These are phyloP conservation scores for Heterodera carotae DNA, from an alignment of 1,140 invertebrate species.

Conservation along the genomic window DNA sequence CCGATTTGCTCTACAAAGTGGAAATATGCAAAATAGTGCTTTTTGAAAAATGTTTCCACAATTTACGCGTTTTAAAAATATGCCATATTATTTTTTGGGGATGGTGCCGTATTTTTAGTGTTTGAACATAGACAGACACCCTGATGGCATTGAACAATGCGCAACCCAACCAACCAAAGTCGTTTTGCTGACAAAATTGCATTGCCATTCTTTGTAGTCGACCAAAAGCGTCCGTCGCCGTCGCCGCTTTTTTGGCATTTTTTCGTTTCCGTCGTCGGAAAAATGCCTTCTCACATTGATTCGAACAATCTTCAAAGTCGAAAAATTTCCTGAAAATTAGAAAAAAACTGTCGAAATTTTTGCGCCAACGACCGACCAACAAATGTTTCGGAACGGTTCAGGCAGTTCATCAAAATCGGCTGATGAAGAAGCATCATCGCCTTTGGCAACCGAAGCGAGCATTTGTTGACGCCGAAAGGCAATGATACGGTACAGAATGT, in stretches of 20 bases:
- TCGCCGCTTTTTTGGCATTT: neutral
- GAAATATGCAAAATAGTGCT: too few relatives aligned
- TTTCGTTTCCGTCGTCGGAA: slow-evolving; percentile 3
- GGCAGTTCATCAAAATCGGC: neutral
- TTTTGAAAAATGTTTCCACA: too few relatives aligned
- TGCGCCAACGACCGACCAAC: neutral
- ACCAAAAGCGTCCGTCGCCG: neutral
- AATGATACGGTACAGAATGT: neutral
- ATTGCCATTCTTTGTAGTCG: neutral
- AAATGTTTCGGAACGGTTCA: neutral
- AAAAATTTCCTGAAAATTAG: slow-evolving; percentile 15
- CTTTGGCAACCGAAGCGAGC: neutral
- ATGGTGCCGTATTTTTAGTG: too few relatives aligned
- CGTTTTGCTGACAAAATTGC: neutral
- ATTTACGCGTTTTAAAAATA: too few relatives aligned
- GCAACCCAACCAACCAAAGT: neutral
- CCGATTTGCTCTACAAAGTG: too few relatives aligned
- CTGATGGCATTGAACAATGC: neutral
- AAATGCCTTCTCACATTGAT: slow-evolving; percentile 13
- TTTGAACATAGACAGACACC: too few relatives aligned
- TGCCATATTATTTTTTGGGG: too few relatives aligned
- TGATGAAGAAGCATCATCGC: neutral
- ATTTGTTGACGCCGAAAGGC: neutral
- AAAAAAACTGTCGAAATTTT: neutral
- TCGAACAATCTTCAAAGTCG: slow-evolving; percentile 4